Evolutionary conservation across 2,888 invertebrate species (phyloP), one percentile per base, ranked within the genome.

Genomic region (Himalopsyche tibetana): DNA sequence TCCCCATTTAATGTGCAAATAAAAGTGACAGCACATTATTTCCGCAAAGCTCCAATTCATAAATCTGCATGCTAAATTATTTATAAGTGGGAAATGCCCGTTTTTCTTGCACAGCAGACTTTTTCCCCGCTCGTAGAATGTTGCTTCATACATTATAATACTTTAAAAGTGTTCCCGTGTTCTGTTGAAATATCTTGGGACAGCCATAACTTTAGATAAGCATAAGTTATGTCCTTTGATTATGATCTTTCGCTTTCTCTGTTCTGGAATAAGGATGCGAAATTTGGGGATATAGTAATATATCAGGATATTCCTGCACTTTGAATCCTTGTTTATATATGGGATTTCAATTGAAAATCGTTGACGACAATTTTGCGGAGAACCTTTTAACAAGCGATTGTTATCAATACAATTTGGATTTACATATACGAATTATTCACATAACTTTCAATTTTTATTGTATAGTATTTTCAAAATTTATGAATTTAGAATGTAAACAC

Each of bases 111-210:
- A 38, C 40, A 83, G 80, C 84, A 45, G 36, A 83, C 38, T 74
- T 86, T 84, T 79, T 82, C 51, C 56, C 36, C 84, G 63, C 19
- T 55, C 36, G 63, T 63, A 82, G 80, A 80, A 82, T 69, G 80
- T 82, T 56, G 55, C 82, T 84, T 80, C 86, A 87, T 88, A 88
- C 86, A 88, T 88, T 87, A 88, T 87, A 88, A 86, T 83, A 86
- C 88, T 86, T 88, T 88, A 87, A 88, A 84, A 88, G 88, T 88
- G 85, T 88, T 88, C 88, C 86, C 88, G 82, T 88, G 88, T 88
- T 88, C 86, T 63, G 84, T 55, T 81, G 40, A 80, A 85, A 87
- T 87, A 87, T 87, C 85, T 87, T 81, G 84, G 82, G 88, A 84
- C 83, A 84, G 88, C 88, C 80, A 86, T 88, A 88, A 88, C 87